Conservation (phyloP, 2,113 vertebrate species). For the Austrofundulus limnaeus region DNA sequence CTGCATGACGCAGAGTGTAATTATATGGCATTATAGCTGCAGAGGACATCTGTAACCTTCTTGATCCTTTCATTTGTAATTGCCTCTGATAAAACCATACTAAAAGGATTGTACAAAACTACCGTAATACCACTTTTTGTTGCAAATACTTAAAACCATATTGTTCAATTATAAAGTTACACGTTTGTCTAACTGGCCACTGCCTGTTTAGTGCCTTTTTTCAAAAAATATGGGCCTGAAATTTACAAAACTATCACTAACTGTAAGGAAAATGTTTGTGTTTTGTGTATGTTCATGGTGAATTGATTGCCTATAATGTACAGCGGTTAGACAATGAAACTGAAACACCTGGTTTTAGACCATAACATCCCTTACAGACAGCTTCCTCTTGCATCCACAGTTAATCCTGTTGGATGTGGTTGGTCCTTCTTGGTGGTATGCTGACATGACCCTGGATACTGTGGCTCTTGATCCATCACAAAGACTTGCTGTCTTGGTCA, state of each 20-base stretch:
- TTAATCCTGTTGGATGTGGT: too few relatives aligned
- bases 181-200: slow-evolving; percentile 60
- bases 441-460: too few relatives aligned
- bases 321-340: too few relatives aligned
- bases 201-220: slow-evolving; percentile 46
- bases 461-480: too few relatives aligned
- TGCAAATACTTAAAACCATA: slow-evolving; percentile 56
- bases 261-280: slow-evolving; percentile 53
- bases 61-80: slow-evolving; percentile 41
- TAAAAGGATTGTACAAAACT: slow-evolving; percentile 61
- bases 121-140: slow-evolving; percentile 66
- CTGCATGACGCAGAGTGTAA: slow-evolving; percentile 77
- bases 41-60: slow-evolving; percentile 63
- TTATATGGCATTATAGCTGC: slow-evolving; percentile 67
- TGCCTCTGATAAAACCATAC: slow-evolving; percentile 42
- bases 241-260: slow-evolving; percentile 59
- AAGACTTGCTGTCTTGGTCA: too few relatives aligned
- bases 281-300: slow-evolving; percentile 51
- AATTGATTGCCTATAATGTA: slow-evolving; percentile 65
- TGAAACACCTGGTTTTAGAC: too few relatives aligned
- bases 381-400: too few relatives aligned
- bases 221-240: slow-evolving; percentile 60
- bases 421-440: too few relatives aligned
- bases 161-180: slow-evolving; percentile 57
- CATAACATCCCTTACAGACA: too few relatives aligned